A percentile compares a stretch with the other conserved stretches of the same genome.
phyloP scores from a whole-genome alignment of 2,888 invertebrate genomes.

The Idaea aversata region DNA sequence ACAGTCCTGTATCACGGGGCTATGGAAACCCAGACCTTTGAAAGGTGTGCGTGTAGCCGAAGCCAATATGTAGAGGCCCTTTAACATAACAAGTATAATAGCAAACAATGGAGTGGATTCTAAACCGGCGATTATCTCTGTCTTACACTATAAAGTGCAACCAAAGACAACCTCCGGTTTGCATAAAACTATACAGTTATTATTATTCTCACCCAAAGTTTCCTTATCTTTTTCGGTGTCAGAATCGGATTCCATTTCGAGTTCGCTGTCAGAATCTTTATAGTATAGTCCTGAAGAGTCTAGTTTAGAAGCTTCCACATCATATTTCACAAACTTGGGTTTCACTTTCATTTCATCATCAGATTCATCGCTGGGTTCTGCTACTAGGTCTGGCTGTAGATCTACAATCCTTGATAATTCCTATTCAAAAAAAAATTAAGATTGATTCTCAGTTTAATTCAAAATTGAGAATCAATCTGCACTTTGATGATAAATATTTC shows the following conservation, averaged over 20 bases:
- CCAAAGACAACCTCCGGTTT: not conserved
- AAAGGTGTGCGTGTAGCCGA: no score
- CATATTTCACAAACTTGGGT: conserved; percentile 81
- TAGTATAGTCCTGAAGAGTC: conserved; percentile 86
- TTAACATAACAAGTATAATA: no score
- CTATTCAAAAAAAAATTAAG: conserved; percentile 39
- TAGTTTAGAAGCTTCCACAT: conserved; percentile 83
- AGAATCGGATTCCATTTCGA: conserved; percentile 80
- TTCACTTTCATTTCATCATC: conserved; percentile 77
- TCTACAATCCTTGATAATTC: conserved; percentile 80
- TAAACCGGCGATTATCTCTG: no score
- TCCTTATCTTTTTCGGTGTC: conserved; percentile 79
- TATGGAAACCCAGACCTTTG: no score
- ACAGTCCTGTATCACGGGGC: no score
- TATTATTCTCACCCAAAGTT: conserved; percentile 67
- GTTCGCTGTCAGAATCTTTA: conserved; percentile 82
- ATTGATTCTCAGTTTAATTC: not conserved
- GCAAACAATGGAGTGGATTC: no score
- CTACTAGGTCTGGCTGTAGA: conserved; percentile 83
- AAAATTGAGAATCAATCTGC: not conserved
- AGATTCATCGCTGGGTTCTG: conserved; percentile 83
- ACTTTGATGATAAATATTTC: not conserved
- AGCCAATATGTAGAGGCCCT: no score
- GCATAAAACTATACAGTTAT: not conserved
- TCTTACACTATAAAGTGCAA: no score